Conservation (phyloP, 2,888 invertebrate genomes). For the Parascotia fuliginaria region DNA sequence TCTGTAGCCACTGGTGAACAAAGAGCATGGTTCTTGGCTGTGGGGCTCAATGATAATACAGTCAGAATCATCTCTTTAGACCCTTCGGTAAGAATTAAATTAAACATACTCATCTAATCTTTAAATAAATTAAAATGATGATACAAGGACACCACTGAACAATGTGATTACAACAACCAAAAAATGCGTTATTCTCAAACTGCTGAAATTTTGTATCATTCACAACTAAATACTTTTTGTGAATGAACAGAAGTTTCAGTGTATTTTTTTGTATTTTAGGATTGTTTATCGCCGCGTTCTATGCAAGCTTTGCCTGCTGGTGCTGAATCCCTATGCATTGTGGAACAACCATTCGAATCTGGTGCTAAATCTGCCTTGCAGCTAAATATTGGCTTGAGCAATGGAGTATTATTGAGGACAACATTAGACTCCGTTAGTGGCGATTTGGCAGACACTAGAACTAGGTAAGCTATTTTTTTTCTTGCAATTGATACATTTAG, state of each 20-base stretch:
- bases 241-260: neutral
- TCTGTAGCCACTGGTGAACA: conserved; percentile 98
- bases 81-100: conserved; percentile 88
- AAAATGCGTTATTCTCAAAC: conserved; percentile 82
- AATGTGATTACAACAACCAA: conserved; percentile 79
- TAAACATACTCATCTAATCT: neutral
- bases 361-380: conserved; percentile 92
- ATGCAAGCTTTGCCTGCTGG: conserved; percentile 98
- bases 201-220: conserved; percentile 53
- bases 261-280: conserved; percentile 76
- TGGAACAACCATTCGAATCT: conserved; percentile 91
- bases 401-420: conserved; percentile 96
- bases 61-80: conserved; percentile 99
- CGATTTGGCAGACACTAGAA: conserved; percentile 98
- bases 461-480: conserved; percentile 83
- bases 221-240: no score
- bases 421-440: conserved; percentile 98
- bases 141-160: conserved; percentile 84
- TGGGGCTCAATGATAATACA: conserved; percentile 97
- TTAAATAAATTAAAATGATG: conserved; percentile 65
- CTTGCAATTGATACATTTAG: neutral
- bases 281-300: conserved; percentile 97
- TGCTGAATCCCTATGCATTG: conserved; percentile 98
- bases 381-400: conserved; percentile 98
- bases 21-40: conserved; percentile 97